A percentile compares a stretch with the other conserved stretches of the same genome.
Evolutionary conservation across 2,797 vertebrate species (phyloP).

Genomic region (Hipposideros larvatus): DNA sequence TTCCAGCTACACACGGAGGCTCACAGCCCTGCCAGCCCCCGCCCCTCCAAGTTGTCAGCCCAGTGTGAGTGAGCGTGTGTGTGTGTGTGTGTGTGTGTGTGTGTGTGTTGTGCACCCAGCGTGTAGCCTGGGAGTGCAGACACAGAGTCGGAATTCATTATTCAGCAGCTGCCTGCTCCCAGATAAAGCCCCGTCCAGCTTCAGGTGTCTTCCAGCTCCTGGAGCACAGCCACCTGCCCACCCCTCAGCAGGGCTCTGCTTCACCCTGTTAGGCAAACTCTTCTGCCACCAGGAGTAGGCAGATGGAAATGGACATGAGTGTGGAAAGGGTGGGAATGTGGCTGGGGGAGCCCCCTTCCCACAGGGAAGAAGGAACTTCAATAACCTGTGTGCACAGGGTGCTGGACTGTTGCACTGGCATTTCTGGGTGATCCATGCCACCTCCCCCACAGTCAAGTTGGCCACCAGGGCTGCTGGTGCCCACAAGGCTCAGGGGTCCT

Average conservation of each 20-base stretch:
- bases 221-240: neutral
- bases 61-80: neutral
- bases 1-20: slow-evolving; percentile 65
- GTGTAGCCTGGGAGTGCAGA: slow-evolving; percentile 39
- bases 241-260: neutral
- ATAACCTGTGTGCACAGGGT: neutral
- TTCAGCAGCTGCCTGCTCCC: slow-evolving; percentile 72
- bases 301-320: neutral
- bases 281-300: neutral
- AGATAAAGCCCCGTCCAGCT: slow-evolving; percentile 65
- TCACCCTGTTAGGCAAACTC: neutral
- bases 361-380: neutral
- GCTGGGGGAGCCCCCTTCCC: neutral
- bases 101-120: neutral
- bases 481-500: neutral
- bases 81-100: neutral
- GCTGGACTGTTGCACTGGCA: neutral
- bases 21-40: slow-evolving; percentile 46
- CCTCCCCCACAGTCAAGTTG: neutral
- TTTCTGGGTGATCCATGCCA: neutral
- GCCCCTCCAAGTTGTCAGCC: slow-evolving; percentile 77
- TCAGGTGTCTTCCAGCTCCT: slow-evolving; percentile 56
- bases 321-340: neutral
- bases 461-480: neutral
- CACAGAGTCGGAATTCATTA: slow-evolving; percentile 77